A percentile compares a stretch with the other conserved stretches of the same genome.
Conservation (phyloP, 2,113 vertebrate species). For the Syrmaticus mikado region DNA sequence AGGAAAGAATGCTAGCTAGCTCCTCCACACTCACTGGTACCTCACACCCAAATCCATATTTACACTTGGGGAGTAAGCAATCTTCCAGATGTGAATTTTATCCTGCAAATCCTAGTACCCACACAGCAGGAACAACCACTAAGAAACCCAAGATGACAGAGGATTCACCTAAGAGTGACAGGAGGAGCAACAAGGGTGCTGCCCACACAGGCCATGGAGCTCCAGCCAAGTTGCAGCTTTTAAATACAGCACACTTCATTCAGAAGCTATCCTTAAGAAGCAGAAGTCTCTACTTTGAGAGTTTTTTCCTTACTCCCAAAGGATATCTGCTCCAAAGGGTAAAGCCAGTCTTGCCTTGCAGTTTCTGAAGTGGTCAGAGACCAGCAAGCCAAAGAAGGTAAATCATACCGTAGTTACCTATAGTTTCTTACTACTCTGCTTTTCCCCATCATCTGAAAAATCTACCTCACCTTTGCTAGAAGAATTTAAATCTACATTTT, state of each 20-base stretch:
- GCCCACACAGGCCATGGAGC: not conserved
- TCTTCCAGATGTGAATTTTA: not conserved
- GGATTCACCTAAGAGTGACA: not conserved
- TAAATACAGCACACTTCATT: not conserved
- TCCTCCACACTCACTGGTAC: not conserved
- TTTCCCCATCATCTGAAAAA: not conserved
- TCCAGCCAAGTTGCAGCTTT: not conserved
- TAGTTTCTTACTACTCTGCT: not conserved
- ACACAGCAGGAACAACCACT: not conserved
- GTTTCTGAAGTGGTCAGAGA: constrained; percentile 5
- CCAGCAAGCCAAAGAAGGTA: not conserved
- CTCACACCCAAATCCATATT: not conserved
- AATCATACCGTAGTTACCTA: not conserved
- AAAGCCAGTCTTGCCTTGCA: not conserved
- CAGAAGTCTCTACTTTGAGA: not conserved
- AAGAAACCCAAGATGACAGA: not conserved
- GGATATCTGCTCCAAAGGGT: not conserved
- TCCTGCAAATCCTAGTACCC: not conserved
- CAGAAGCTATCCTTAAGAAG: not conserved
- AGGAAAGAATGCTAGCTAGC: not conserved
- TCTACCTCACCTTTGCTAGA: not conserved
- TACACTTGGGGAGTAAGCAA: not conserved
- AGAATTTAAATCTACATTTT: not conserved
- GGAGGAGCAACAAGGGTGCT: not conserved
- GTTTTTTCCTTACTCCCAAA: not conserved